Evolutionary conservation across 1,140 invertebrate genomes (phyloP).

Genomic region (Hyles euphorbiae): DNA sequence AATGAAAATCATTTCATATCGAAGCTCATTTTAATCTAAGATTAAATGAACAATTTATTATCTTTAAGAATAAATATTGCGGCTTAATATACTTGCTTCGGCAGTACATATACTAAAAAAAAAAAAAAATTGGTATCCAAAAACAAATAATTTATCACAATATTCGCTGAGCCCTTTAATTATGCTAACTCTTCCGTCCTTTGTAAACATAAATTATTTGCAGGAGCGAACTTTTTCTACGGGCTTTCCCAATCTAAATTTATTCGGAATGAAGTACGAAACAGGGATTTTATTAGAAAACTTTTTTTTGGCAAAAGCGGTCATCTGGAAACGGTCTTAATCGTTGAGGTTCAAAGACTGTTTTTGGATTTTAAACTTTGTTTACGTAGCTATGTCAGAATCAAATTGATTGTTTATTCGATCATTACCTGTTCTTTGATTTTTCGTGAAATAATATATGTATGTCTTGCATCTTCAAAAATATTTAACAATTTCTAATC

Average conservation of each 20-base stretch:
- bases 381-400: not conserved
- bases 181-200: slow-evolving; percentile 21
- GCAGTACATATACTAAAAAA: slow-evolving; percentile 86
- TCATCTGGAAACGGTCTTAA: slow-evolving; percentile 36
- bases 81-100: slow-evolving; percentile 79
- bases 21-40: too few relatives aligned
- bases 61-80: too few relatives aligned
- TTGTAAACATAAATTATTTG: slow-evolving; percentile 39
- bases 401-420: too few relatives aligned
- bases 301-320: slow-evolving; percentile 32
- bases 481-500: too few relatives aligned
- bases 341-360: slow-evolving; percentile 26
- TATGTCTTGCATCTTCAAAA: too few relatives aligned
- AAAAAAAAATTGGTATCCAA: not conserved
- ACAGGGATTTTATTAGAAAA: slow-evolving; percentile 59
- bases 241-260: slow-evolving; percentile 39
- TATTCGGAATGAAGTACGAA: slow-evolving; percentile 31
- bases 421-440: too few relatives aligned
- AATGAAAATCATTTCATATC: too few relatives aligned
- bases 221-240: slow-evolving; percentile 30
- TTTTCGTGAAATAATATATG: too few relatives aligned
- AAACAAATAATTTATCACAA: slow-evolving; percentile 9
- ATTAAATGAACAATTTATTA: too few relatives aligned
- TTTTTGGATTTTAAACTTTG: not conserved
- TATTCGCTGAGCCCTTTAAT: slow-evolving; percentile 23